phyloP scores from a whole-genome alignment of 2,797 vertebrate species.

The Pagetopsis macropterus region DNA sequence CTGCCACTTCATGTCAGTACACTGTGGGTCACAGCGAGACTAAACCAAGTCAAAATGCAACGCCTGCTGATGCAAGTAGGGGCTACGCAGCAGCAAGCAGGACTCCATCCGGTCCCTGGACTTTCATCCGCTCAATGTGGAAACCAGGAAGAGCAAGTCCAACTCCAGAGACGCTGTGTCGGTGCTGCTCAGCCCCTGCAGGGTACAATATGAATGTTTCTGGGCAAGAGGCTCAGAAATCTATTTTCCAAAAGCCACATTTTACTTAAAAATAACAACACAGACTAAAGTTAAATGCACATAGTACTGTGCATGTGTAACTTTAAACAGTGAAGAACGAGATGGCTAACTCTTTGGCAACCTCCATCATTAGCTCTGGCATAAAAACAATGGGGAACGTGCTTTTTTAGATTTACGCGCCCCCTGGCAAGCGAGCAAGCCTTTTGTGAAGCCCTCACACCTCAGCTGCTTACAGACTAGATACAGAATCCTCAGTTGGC shows the following conservation, averaged over 20 bases:
- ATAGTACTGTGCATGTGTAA: too few species aligned
- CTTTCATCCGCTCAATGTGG: constrained; percentile 3
- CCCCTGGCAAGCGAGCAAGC: too few species aligned
- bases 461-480: neutral
- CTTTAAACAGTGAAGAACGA: too few species aligned
- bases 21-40: neutral
- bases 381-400: too few species aligned
- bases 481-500: neutral
- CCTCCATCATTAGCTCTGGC: too few species aligned
- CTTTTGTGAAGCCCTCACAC: neutral
- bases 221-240: too few species aligned
- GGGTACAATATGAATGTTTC: too few species aligned
- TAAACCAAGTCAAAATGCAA: constrained; percentile 10
- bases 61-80: constrained; percentile 21
- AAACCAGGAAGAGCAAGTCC: neutral
- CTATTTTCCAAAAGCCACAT: too few species aligned
- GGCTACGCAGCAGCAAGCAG: constrained; percentile 9
- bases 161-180: neutral
- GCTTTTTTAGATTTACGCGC: too few species aligned
- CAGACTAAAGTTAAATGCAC: too few species aligned
- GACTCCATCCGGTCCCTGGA: neutral
- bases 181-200: neutral
- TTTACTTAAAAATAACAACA: too few species aligned
- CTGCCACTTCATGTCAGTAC: neutral
- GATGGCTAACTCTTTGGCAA: too few species aligned